Evolutionary conservation across 2,888 invertebrate species (phyloP).

Genomic region (Anorthoa munda): DNA sequence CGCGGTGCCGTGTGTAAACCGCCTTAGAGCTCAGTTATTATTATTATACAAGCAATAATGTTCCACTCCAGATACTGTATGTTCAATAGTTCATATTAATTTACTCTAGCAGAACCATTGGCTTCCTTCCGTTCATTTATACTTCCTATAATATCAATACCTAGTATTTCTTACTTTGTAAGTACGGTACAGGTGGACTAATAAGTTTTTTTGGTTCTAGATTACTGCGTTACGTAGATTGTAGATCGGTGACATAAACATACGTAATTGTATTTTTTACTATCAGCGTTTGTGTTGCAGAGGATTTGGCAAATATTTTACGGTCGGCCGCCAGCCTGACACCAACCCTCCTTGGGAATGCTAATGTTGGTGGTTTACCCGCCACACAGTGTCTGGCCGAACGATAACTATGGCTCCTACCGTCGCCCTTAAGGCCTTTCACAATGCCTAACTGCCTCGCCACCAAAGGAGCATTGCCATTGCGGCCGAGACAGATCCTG

Average conservation of each 20-base stretch:
- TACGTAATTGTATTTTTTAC: background rate
- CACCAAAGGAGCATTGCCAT: too few species aligned
- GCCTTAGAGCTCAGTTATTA: conserved; percentile 33
- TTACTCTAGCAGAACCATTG: conserved; percentile 72
- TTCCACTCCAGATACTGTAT: conserved; percentile 69
- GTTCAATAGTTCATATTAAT: conserved; percentile 66
- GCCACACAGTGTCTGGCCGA: too few species aligned
- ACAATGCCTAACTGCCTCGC: too few species aligned
- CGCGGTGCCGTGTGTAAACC: too few species aligned
- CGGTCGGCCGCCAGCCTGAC: too few species aligned
- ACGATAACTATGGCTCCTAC: too few species aligned
- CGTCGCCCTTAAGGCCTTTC: too few species aligned
- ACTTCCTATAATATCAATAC: conserved; percentile 65
- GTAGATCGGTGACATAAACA: background rate
- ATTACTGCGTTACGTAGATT: conserved; percentile 1
- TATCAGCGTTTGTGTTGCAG: background rate
- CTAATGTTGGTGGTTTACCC: too few species aligned
- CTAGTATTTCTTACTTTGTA: conserved; percentile 13
- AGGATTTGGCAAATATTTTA: too few species aligned
- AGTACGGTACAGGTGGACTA: conserved; percentile 21
- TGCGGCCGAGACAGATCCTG: too few species aligned
- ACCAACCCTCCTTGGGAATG: too few species aligned
- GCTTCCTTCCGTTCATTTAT: conserved; percentile 77
- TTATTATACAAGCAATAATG: conserved; percentile 62
- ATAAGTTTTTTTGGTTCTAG: conserved; percentile 12